Base-by-base conservation (phyloP, 2,113 vertebrate genomes). In the Odontesthes bonariensis region DNA sequence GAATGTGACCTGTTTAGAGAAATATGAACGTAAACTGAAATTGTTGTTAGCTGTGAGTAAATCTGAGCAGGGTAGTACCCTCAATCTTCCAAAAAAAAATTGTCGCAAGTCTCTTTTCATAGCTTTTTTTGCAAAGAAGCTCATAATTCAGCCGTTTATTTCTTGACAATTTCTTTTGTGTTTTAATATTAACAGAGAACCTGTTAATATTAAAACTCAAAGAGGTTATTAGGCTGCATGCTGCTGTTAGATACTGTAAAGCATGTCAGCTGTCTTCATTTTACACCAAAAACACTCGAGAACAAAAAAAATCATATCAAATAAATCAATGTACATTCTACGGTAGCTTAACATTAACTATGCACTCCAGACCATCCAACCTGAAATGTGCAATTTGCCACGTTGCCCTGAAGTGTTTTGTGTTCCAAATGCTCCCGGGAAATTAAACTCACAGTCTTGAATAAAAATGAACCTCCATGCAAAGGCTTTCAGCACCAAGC, bases 331-430 rank as follows among this genome's bases (percentile, higher is more conserved):
- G 42, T 17, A 59, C 51, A 58, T 77, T 70, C 42, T 73, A 55
- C 59, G 66, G 51, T 73, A 68, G 64, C 80, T 62, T 22, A 51
- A 56, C 63, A 66, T 82, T 82, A 66, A n/a, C 63, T 51, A 16
- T 68, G 67, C 58, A 64, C 40, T 62, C 35, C 55, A 60, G 73
- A 86, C 77, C 84, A 87, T 73, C 61, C 60, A 85, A 83, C 80
- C 83, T 86, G 78, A 85, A 84, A 80, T 81, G 68, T 86, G 59
- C 64, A 83, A 82, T 84, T 85, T 83, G 17, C 17, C 19, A 4
- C 46, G 19, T 19, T 49, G 73, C 65, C 81, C 72, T 22, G 1
- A 64, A 81, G 75, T 55, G 53, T 62, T 65, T 55, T 79, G 49
- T 81, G 82, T 75, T 53, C 23, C 14, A 82, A 77, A 86, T 75